Conservation (phyloP, 2,888 invertebrate species). For the Macrophya annulata region DNA sequence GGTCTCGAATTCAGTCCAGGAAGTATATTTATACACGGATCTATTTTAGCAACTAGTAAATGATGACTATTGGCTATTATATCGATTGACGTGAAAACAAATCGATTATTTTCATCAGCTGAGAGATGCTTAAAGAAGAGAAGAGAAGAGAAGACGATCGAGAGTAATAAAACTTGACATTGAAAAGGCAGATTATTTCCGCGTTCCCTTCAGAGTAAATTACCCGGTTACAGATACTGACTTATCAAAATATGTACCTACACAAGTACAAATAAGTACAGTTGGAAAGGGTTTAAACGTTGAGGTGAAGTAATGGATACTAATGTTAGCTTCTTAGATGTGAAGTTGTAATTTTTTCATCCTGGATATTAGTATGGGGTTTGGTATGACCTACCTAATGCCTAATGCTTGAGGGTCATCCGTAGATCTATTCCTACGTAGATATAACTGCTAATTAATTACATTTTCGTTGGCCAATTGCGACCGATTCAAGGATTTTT, state of each 20-base stretch:
- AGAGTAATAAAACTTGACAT: constrained; percentile 15
- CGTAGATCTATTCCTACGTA: constrained; percentile 32
- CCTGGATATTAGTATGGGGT: not conserved
- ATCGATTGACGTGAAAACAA: constrained; percentile 8
- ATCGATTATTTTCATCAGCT: not conserved
- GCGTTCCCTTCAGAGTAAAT: constrained; percentile 36
- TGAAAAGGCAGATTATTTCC: constrained; percentile 36
- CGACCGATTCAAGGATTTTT: constrained; percentile 42
- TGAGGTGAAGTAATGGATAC: not conserved
- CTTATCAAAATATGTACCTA: constrained; percentile 9
- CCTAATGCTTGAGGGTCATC: constrained; percentile 42
- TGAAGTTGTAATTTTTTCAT: constrained; percentile 15
- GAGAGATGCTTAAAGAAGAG: not conserved
- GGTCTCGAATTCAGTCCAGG: not conserved
- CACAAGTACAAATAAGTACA: not conserved
- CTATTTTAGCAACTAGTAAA: constrained; percentile 24
- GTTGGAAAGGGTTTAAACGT: not conserved
- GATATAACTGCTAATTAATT: constrained; percentile 35
- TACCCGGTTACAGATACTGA: not conserved
- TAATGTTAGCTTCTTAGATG: not conserved
- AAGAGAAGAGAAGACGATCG: not conserved
- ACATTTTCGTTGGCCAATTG: constrained; percentile 45
- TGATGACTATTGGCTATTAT: constrained; percentile 24
- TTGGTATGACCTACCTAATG: constrained; percentile 13
- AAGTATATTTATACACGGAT: constrained; percentile 48